Evolutionary conservation across 2,113 vertebrate species (phyloP).

Genomic region (Ceuthmochares aereus): DNA sequence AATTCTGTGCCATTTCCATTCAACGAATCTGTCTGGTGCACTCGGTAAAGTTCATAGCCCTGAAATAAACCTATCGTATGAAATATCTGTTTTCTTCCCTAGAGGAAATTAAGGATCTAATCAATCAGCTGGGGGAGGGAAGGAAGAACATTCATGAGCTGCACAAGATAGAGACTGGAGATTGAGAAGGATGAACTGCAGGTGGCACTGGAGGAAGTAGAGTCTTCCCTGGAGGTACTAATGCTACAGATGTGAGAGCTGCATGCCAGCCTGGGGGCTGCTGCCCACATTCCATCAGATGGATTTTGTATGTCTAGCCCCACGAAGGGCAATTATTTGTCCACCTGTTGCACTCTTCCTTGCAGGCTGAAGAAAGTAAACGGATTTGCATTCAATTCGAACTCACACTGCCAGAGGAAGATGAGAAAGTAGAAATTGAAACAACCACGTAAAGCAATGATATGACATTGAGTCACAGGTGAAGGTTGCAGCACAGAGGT

Average conservation of each 20-base stretch:
- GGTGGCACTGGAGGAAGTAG: conserved; percentile 79
- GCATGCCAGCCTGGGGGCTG: background rate
- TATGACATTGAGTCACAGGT: background rate
- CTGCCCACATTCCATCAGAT: background rate
- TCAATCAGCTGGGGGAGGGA: conserved; percentile 79
- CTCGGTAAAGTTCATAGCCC: background rate
- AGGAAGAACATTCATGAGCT: conserved; percentile 74
- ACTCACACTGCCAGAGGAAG: conserved; percentile 71
- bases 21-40: background rate
- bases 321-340: background rate
- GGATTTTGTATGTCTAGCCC: background rate
- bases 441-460: conserved; percentile 47
- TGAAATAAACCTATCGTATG: background rate
- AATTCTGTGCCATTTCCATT: conserved; percentile 3
- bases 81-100: conserved; percentile 34
- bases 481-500: background rate
- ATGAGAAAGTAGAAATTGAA: conserved; percentile 79
- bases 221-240: conserved; percentile 77
- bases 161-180: conserved; percentile 76
- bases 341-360: background rate
- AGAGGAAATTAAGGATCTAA: conserved; percentile 83
- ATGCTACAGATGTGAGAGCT: background rate
- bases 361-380: conserved; percentile 75
- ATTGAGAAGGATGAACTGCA: conserved; percentile 78
- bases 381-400: conserved; percentile 73